Percentiles rank a stretch among this genome's conserved stretches.
phyloP scores from a whole-genome alignment of 2,888 invertebrate species.

The Autographa pulchrina region DNA sequence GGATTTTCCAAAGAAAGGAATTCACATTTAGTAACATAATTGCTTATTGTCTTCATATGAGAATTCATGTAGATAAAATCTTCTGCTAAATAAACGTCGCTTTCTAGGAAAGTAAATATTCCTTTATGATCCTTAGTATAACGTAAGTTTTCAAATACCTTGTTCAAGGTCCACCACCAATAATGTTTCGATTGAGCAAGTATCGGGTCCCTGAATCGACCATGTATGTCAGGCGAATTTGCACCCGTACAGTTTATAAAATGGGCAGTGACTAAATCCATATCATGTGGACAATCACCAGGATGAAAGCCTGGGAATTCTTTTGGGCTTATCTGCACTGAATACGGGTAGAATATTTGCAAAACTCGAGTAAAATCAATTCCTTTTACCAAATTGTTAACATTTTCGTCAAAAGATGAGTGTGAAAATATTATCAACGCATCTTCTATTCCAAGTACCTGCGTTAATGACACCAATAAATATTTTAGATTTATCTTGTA shows the following conservation, averaged over 20 bases:
- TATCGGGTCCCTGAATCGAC: slow-evolving; percentile 67
- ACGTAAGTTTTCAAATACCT: slow-evolving; percentile 70
- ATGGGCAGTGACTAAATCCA: slow-evolving; percentile 57
- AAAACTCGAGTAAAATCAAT: slow-evolving; percentile 75
- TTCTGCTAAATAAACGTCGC: slow-evolving; percentile 68
- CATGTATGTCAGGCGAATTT: slow-evolving; percentile 66
- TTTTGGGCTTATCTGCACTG: slow-evolving; percentile 67
- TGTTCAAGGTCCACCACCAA: slow-evolving; percentile 82
- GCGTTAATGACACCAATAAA: slow-evolving; percentile 69
- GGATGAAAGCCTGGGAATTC: slow-evolving; percentile 68
- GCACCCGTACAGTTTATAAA: slow-evolving; percentile 67
- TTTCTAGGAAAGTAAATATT: slow-evolving; percentile 70
- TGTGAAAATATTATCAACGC: slow-evolving; percentile 76
- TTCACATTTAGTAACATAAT: slow-evolving; percentile 65
- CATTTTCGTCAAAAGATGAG: slow-evolving; percentile 66
- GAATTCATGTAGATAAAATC: slow-evolving; percentile 75
- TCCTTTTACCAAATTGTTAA: slow-evolving; percentile 64
- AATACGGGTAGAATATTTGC: slow-evolving; percentile 77
- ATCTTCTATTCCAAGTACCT: slow-evolving; percentile 70
- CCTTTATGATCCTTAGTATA: slow-evolving; percentile 62
- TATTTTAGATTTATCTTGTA: slow-evolving; percentile 65
- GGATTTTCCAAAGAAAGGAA: slow-evolving; percentile 68
- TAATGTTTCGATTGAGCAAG: slow-evolving; percentile 70
- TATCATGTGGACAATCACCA: slow-evolving; percentile 64
- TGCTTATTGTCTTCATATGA: slow-evolving; percentile 68